Evolutionary conservation across 2,888 invertebrate species (phyloP).

Genomic region (Eupithecia vulgata): DNA sequence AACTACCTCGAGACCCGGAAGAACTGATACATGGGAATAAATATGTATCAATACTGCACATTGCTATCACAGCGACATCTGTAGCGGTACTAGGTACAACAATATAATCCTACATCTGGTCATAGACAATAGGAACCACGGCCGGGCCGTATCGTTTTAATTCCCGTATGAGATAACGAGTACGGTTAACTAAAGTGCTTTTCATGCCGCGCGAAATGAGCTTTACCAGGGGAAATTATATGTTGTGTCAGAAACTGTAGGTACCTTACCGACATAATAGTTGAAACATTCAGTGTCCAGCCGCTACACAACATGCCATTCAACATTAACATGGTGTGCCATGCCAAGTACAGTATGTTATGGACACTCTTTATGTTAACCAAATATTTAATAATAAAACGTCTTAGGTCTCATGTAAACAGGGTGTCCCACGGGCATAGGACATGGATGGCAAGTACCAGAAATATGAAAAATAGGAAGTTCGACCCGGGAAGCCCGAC

Average conservation of each 20-base stretch:
- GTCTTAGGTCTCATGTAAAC: too few relatives aligned
- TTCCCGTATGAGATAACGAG: slow-evolving; percentile 15
- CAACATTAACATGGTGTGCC: too few relatives aligned
- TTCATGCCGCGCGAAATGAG: background rate
- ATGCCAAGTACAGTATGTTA: too few relatives aligned
- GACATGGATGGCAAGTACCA: too few relatives aligned
- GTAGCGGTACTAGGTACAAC: slow-evolving; percentile 25
- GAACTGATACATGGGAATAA: slow-evolving; percentile 4
- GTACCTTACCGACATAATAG: background rate
- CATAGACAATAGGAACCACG: slow-evolving; percentile 27
- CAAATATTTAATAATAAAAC: too few relatives aligned
- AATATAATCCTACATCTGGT: slow-evolving; percentile 30
- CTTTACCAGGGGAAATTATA: background rate
- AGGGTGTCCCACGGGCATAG: too few relatives aligned
- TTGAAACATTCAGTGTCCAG: background rate
- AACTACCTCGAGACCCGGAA: slow-evolving; percentile 10
- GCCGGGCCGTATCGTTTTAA: slow-evolving; percentile 20
- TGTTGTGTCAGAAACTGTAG: background rate
- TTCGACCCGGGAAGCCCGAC: too few relatives aligned
- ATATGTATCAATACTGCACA: slow-evolving; percentile 23
- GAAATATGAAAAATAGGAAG: too few relatives aligned
- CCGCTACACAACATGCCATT: background rate
- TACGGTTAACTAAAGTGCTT: slow-evolving; percentile 11
- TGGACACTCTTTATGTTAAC: too few relatives aligned
- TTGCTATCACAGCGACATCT: slow-evolving; percentile 30